phyloP scores from a whole-genome alignment of 2,888 invertebrate species.

The Pollenia griseotomentosa region DNA sequence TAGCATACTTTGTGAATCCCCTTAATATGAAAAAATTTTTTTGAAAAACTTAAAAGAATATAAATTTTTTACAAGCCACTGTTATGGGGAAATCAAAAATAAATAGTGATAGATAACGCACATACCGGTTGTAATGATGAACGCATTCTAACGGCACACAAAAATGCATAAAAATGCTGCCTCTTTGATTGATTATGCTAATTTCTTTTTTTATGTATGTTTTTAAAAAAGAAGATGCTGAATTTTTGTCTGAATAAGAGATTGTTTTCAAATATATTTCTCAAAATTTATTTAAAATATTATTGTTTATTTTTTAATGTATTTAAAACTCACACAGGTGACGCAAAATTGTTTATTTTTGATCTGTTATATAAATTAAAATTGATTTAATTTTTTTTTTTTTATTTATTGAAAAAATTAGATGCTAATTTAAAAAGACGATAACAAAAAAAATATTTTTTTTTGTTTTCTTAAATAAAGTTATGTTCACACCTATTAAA shows the following conservation, averaged over 20 bases:
- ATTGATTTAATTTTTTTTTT: not conserved
- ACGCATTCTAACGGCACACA: too few species aligned
- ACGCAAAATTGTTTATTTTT: conserved; percentile 44
- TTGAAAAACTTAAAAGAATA: too few species aligned
- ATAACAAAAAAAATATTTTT: not conserved
- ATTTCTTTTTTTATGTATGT: not conserved
- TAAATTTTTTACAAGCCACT: too few species aligned
- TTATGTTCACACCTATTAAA: too few species aligned
- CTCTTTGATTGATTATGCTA: too few species aligned
- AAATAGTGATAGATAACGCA: too few species aligned
- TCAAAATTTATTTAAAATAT: not conserved
- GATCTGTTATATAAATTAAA: conserved; percentile 9
- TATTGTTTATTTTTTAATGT: conserved; percentile 35
- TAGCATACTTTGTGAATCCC: too few species aligned
- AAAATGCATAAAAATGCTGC: too few species aligned
- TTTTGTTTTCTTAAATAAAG: conserved; percentile 6
- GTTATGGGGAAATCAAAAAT: too few species aligned
- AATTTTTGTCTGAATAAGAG: not conserved
- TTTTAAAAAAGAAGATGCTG: too few species aligned
- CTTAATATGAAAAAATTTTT: too few species aligned
- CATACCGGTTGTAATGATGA: too few species aligned
- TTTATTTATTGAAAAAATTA: conserved; percentile 28
- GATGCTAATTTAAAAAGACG: not conserved
- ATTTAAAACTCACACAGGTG: conserved; percentile 45
- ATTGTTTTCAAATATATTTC: not conserved